These are phyloP conservation scores for Acronicta psi DNA, from an alignment of 2,888 invertebrate genomes.

Conservation along the genomic window DNA sequence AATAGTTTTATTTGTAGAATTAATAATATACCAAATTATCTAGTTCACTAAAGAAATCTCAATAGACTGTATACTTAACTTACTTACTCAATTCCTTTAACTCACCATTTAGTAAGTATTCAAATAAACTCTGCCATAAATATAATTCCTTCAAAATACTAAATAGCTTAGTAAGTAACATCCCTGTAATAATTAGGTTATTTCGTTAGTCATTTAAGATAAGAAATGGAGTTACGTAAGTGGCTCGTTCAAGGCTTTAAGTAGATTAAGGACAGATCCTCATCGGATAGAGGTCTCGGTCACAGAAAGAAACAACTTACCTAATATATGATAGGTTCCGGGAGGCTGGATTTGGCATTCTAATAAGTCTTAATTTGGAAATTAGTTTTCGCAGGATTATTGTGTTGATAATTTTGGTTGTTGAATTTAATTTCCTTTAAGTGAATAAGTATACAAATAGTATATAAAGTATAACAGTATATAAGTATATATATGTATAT, in stretches of 20 bases:
- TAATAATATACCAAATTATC: too few relatives aligned
- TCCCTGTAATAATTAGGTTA: slow-evolving; percentile 52
- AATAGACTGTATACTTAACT: too few relatives aligned
- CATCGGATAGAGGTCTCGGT: slow-evolving; percentile 51
- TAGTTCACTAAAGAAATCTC: too few relatives aligned
- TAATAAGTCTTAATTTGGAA: slow-evolving; percentile 6
- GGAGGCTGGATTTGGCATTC: slow-evolving; percentile 26
- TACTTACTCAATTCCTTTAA: neutral
- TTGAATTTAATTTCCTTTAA: neutral
- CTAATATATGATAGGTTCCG: neutral
- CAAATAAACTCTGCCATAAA: neutral
- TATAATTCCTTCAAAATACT: slow-evolving; percentile 25
- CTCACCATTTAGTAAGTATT: neutral
- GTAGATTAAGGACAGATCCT: slow-evolving; percentile 51
- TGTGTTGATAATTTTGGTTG: neutral
- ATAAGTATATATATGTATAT: too few relatives aligned
- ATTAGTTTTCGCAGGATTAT: neutral
- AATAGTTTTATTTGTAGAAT: too few relatives aligned
- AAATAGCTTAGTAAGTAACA: slow-evolving; percentile 24
- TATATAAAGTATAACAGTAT: too few relatives aligned
- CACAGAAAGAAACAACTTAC: slow-evolving; percentile 33
- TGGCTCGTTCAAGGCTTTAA: slow-evolving; percentile 40
- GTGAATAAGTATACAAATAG: neutral
- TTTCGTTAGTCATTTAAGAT: slow-evolving; percentile 50
- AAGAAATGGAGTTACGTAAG: slow-evolving; percentile 36